Evolutionary conservation across 1,140 invertebrate species (phyloP), one percentile per base, ranked within the genome.

Genomic region (Tetranychus urticae): DNA sequence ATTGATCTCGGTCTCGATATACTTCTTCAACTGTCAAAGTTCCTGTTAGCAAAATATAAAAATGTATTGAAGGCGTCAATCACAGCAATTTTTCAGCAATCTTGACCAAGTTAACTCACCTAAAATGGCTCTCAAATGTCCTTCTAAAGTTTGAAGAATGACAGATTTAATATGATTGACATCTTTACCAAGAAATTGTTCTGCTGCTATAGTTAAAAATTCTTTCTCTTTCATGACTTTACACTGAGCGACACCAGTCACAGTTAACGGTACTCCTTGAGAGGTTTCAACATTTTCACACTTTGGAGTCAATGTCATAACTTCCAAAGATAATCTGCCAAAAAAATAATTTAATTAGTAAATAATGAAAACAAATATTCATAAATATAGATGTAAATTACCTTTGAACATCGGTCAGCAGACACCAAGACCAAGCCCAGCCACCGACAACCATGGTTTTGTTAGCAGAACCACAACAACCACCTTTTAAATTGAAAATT

Each of bases 1-100:
- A 97, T 74, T 97, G 97, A 76, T 97, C 96, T 56, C 93, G 80
- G 71, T 97, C 91, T 73, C 96, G 96, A 74, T 97, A 97, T 70
- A 97, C 97, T 77, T 97, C 92, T 81, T 96, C 91, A 12, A 97
- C 91, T 39, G 90, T 94, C 91, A 97, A 97, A 64, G 88, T 23
- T 23, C 23, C 23, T 23, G 23, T 23, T 23, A 23, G 23, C 23
- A 23, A 23, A 23, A 23, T 23, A 23, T 23, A 23, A 23, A 23
- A 23, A 23, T 23, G 23, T 23, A 23, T 23, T 23, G 23, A 23
- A 23, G 0, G 23, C 23, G 23, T 23, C 23, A 23, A 23, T 23
- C 23, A 23, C 23, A 23, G 23, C 23, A 23, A 23, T 23, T 23
- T 23, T 23, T 23, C 23, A 23, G 23, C 23, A 23, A 23, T 23